A percentile compares a stretch with the other conserved stretches of the same genome.
These are phyloP conservation scores for Mergus octosetaceus DNA, from an alignment of 2,797 vertebrate species.

Conservation along the genomic window DNA sequence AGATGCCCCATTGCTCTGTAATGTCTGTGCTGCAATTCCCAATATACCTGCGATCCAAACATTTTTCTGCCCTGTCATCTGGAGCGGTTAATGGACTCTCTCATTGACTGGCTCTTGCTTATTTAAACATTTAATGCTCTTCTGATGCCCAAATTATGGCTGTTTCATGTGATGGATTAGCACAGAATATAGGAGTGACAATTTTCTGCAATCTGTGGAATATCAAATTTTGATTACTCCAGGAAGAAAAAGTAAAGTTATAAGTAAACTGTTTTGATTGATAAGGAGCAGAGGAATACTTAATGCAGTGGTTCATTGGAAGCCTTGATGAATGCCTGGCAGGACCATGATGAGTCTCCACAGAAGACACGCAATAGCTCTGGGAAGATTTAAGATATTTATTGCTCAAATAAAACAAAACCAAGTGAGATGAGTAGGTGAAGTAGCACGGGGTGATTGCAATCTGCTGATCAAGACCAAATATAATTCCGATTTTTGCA, in stretches of 20 bases:
- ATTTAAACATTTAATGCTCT: constrained; percentile 59
- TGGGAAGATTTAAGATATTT: constrained; percentile 46
- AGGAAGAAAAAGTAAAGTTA: constrained; percentile 49
- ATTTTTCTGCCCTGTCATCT: constrained; percentile 40
- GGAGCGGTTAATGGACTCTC: constrained; percentile 9
- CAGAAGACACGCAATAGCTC: constrained; percentile 35
- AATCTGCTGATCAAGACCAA: constrained; percentile 26
- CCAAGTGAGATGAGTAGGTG: constrained; percentile 3
- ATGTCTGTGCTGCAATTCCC: not conserved
- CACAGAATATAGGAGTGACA: constrained; percentile 6
- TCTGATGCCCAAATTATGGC: constrained; percentile 53
- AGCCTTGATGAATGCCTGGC: constrained; percentile 55
- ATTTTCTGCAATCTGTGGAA: constrained; percentile 54
- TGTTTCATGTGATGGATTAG: constrained; percentile 46
- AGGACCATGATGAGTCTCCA: constrained; percentile 41
- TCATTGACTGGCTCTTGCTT: constrained; percentile 37
- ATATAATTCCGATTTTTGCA: not conserved
- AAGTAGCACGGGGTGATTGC: not conserved
- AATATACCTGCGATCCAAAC: not conserved
- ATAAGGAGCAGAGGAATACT: constrained; percentile 54
- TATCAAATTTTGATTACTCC: constrained; percentile 59
- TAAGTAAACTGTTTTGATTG: constrained; percentile 64
- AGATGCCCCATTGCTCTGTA: not conserved
- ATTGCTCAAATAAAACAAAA: constrained; percentile 63
- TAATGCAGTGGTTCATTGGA: not conserved